Evolutionary conservation across 1,140 invertebrate species (phyloP), one percentile per base, ranked within the genome.

Genomic region (Dinoponera quadriceps): DNA sequence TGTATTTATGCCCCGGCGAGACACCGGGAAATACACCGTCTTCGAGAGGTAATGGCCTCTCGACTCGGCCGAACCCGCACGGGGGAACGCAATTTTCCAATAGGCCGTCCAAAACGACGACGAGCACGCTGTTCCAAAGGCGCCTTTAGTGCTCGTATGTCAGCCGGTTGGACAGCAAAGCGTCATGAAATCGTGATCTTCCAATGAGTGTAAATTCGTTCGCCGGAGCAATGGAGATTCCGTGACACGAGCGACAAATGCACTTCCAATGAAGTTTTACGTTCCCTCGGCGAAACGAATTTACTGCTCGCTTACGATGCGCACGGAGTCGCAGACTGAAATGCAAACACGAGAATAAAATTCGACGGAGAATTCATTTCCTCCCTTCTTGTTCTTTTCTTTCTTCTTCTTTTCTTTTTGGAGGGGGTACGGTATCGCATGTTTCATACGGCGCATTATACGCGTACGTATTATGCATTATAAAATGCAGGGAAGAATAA

Each of bases 171-270:
- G 82, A 80, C 82, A 20, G 44, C 71, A 18, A 72, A 48, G 29
- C 75, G 55, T 89, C 88, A 87, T 89, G 88, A 89, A 89, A 89
- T 87, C 77, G 88, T 87, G 83, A 89, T 89, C 88, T 69, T 71
- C 78, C 88, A 83, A 87, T 89, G 71, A 85, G 77, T 62, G 87
- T 87, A 78, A 86, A 89, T 81, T 86, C 71, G 57, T 60, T 54
- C 27, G n/a, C n/a, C 14, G 5, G n/a, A n/a, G 25, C 65, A 80
- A 80, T 71, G 75, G 59, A 60, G 65, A 80, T 80, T 48, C 18
- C 18, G 22, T n/a, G n/a, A 22, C n/a, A 69, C 63, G 75, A 57
- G 20, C 65, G 65, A 69, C 65, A 80, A 71, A 80, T 71, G 33
- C 54, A 51, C 75, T 48, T 80, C 59, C 75, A 69, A 80, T 80